Base-by-base conservation (phyloP, 2,113 vertebrate species). In the Phalacrocorax carbo region DNA sequence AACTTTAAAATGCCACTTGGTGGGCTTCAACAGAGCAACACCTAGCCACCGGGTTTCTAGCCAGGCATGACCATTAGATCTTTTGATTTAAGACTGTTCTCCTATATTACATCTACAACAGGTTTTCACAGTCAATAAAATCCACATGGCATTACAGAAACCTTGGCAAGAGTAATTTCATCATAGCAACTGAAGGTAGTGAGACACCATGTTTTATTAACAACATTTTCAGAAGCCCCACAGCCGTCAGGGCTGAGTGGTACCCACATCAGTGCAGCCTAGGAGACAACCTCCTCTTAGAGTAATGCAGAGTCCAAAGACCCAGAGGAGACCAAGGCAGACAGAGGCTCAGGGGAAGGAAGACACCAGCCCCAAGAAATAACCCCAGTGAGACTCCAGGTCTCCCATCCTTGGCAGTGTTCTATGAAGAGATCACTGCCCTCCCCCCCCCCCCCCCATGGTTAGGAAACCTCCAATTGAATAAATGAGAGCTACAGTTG, bases 51-150 rank as follows among this genome's bases (percentile, higher is more conserved):
- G 2, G 29, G 11, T 60, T 61, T 81, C 60, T 17, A 84, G 19
- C 10, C 90, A 85, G 61, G 32, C 17, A 58, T 0, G 1, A 57
- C 30, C 40, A 77, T 32, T 23, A 49, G 20, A 42, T 27, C 51
- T 91, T 84, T 44, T 40, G 26, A n/a, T 62, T 51, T 84, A 71
- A 82, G 32, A 15, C 26, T 36, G 11, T 15, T 89, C 38, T 87
- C 22, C 9, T 55, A 1, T 30, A 30, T 8, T 64, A 12, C n/a
- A 71, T 55, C 69, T 40, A 22, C 58, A 73, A 16, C 6, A 61
- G 51, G 42, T 93, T 88, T 92, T 58, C 62, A 71, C 22, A 66
- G 60, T n/a, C 86, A 61, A 18, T 88, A 94, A 91, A 94, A 91
- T 58, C 32, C n/a, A 62, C 2, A 0, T 25, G 64, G 55, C 4